Conservation (phyloP, 2,797 vertebrate genomes). For the Falco novaeseelandiae region DNA sequence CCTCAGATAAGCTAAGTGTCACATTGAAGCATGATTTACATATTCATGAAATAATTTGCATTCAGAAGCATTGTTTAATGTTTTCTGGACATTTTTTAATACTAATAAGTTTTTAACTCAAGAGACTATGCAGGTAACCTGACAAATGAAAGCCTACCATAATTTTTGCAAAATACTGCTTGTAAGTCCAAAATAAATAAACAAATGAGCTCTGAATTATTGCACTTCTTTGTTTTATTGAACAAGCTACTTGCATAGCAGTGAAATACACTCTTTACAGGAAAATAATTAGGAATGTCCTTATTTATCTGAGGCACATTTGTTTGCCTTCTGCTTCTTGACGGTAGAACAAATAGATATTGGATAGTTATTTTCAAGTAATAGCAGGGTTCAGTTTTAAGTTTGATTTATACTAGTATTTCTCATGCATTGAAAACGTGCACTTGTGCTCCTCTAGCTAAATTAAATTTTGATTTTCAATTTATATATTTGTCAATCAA, state of each 20-base stretch:
- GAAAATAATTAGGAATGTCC: not conserved
- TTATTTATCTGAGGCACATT: not conserved
- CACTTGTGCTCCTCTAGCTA: not conserved
- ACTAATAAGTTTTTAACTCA: not conserved
- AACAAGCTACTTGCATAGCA: not conserved
- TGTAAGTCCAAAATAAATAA: not conserved
- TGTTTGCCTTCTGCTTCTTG: not conserved
- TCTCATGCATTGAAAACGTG: slow-evolving; percentile 11
- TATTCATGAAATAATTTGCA: slow-evolving; percentile 1
- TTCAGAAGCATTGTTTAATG: not conserved
- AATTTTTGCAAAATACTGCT: not conserved
- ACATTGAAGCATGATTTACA: slow-evolving; percentile 27
- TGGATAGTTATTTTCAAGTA: not conserved
- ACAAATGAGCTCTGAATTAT: not conserved
- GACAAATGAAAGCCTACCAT: not conserved
- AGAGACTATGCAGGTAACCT: not conserved
- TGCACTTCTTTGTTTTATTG: not conserved
- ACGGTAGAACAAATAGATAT: not conserved
- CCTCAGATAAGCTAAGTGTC: slow-evolving; percentile 40
- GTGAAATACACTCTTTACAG: not conserved
- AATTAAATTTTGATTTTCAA: slow-evolving; percentile 39
- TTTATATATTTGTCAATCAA: slow-evolving; percentile 1
- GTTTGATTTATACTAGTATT: not conserved
- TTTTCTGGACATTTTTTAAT: slow-evolving; percentile 32
- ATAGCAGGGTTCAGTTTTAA: not conserved